Evolutionary conservation across 2,888 invertebrate species (phyloP).

Genomic region (Cheilosia grossa): DNA sequence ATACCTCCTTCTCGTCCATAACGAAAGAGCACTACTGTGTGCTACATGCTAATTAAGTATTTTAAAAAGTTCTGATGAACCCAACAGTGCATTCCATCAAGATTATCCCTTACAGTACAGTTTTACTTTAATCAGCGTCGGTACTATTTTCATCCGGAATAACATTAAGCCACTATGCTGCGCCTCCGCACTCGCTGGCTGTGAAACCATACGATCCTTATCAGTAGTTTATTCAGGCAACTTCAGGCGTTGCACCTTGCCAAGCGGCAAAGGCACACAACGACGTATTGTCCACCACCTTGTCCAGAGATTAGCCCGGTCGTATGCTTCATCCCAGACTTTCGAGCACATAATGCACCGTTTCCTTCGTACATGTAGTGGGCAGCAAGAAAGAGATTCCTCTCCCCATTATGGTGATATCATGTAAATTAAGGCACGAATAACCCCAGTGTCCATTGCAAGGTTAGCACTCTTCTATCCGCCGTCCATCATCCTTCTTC

Average conservation of each 20-base stretch:
- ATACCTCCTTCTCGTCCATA: too few relatives aligned
- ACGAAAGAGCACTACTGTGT: not conserved
- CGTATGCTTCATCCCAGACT: constrained; percentile 21
- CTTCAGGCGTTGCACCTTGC: constrained; percentile 61
- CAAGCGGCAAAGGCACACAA: not conserved
- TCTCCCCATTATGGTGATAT: constrained; percentile 67
- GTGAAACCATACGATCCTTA: constrained; percentile 41
- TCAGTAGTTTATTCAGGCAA: constrained; percentile 42
- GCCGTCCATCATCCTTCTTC: not conserved
- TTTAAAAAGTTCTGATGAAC: constrained; percentile 28
- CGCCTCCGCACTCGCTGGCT: constrained; percentile 22
- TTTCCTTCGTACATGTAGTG: constrained; percentile 35
- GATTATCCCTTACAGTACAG: constrained; percentile 58
- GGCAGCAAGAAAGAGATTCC: constrained; percentile 59
- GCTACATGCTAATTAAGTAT: constrained; percentile 17
- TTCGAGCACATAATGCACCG: constrained; percentile 58
- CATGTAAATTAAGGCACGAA: constrained; percentile 74
- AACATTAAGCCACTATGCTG: constrained; percentile 48
- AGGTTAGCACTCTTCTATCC: constrained; percentile 23
- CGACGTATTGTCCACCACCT: constrained; percentile 50
- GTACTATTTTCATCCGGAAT: constrained; percentile 41
- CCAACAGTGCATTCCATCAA: constrained; percentile 26
- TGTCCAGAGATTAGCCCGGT: constrained; percentile 55
- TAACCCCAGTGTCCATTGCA: constrained; percentile 57
- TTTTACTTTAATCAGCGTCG: constrained; percentile 39